Conservation (phyloP, 1,140 invertebrate genomes). For the Sminthurides bifidus region DNA sequence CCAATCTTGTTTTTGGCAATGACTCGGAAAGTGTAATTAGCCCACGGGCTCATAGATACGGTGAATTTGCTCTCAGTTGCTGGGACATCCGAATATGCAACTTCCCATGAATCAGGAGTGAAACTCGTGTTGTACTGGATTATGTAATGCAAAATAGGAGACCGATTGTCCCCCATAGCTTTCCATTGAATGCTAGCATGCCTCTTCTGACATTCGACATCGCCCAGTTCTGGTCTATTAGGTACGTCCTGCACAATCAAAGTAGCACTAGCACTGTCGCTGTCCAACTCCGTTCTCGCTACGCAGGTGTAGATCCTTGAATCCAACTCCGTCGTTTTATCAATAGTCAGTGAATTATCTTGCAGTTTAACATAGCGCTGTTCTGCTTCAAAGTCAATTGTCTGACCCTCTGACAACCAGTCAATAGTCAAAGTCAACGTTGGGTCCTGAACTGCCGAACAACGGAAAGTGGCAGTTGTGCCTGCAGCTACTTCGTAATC, state of each 20-base stretch:
- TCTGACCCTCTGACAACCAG: constrained; percentile 73
- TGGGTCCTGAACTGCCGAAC: constrained; percentile 76
- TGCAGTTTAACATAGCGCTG: constrained; percentile 68
- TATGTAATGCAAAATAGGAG: constrained; percentile 79
- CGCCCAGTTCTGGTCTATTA: constrained; percentile 62
- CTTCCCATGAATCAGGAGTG: constrained; percentile 82
- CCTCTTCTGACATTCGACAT: constrained; percentile 52
- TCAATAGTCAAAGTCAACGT: constrained; percentile 66
- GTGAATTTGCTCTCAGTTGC: constrained; percentile 64
- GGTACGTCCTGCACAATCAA: constrained; percentile 92
- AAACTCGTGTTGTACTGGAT: constrained; percentile 93
- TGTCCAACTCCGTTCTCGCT: constrained; percentile 79
- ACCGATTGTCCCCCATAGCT: constrained; percentile 82
- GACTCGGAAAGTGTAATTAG: constrained; percentile 86
- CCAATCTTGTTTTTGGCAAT: constrained; percentile 15
- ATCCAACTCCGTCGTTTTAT: constrained; percentile 84
- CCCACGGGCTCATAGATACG: constrained; percentile 73
- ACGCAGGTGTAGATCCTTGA: constrained; percentile 92
- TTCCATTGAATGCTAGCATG: constrained; percentile 70
- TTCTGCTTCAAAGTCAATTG: constrained; percentile 75
- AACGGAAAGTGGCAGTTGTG: constrained; percentile 80
- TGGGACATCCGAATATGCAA: constrained; percentile 58
- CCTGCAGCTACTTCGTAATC: constrained; percentile 82
- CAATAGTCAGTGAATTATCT: constrained; percentile 86
- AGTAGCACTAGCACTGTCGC: constrained; percentile 66